A percentile compares a stretch with the other conserved stretches of the same genome.
These are phyloP conservation scores for Pangasius larnaudii DNA, from an alignment of 2,797 vertebrate species.

Conservation along the genomic window DNA sequence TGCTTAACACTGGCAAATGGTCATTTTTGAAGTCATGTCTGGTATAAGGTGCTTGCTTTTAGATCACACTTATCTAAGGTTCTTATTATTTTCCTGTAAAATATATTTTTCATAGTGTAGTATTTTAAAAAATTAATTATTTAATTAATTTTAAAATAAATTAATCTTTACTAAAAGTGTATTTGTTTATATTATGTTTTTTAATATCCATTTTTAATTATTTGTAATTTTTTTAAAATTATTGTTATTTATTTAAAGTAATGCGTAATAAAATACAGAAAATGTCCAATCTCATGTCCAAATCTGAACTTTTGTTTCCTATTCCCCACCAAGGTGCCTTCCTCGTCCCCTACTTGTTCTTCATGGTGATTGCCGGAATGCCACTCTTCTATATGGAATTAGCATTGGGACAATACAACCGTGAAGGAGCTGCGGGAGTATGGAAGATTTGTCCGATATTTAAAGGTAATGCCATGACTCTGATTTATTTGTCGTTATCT, in stretches of 20 bases:
- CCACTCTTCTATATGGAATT: slow-evolving; percentile 94
- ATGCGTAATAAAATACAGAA: not conserved
- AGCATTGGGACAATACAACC: slow-evolving; percentile 88
- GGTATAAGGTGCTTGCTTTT: not conserved
- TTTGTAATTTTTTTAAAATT: not conserved
- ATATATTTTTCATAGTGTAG: not conserved
- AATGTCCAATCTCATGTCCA: not conserved
- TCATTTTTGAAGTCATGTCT: too few relatives aligned
- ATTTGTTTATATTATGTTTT: not conserved
- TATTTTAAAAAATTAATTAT: not conserved
- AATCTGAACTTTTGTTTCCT: not conserved
- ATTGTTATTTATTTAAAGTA: not conserved
- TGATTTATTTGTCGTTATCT: not conserved
- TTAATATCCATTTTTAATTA: not conserved
- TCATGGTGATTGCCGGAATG: slow-evolving; percentile 92
- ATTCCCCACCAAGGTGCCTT: slow-evolving; percentile 79
- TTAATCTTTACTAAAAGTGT: not conserved
- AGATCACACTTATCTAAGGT: not conserved
- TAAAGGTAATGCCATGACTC: slow-evolving; percentile 77
- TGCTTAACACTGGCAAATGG: too few relatives aligned
- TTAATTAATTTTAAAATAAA: not conserved
- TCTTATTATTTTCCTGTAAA: not conserved
- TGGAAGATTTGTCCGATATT: slow-evolving; percentile 94
- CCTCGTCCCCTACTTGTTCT: slow-evolving; percentile 88
- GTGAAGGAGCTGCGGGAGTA: slow-evolving; percentile 87